Conservation (phyloP, 2,113 vertebrate genomes). For the Lagenorhynchus albirostris region DNA sequence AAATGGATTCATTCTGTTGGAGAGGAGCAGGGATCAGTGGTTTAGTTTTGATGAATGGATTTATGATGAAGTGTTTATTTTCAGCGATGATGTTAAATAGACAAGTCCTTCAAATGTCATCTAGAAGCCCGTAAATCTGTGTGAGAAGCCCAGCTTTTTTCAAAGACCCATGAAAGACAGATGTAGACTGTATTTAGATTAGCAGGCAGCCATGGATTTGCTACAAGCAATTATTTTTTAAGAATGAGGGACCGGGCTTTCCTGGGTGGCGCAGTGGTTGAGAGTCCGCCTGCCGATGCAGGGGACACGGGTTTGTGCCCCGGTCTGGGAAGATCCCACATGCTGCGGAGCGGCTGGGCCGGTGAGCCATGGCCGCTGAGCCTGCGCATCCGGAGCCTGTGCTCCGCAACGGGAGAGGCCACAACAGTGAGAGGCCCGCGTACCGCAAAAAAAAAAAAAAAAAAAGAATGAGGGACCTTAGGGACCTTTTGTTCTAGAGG, state of each 20-base stretch:
- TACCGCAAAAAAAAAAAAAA: too few relatives aligned
- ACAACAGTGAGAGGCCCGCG: too few relatives aligned
- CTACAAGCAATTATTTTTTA: background rate
- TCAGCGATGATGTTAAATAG: background rate
- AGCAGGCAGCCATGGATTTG: background rate
- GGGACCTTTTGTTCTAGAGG: background rate
- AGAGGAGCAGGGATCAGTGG: background rate
- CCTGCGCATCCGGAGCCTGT: too few relatives aligned
- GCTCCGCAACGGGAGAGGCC: too few relatives aligned
- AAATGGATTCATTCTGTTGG: background rate
- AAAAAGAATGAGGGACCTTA: too few relatives aligned
- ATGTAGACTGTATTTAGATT: background rate
- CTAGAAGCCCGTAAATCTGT: background rate
- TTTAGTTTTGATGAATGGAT: background rate
- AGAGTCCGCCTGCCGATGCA: too few relatives aligned
- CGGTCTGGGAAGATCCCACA: too few relatives aligned
- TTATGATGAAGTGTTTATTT: background rate
- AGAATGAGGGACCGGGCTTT: background rate
- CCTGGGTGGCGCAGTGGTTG: too few relatives aligned
- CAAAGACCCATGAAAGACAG: background rate
- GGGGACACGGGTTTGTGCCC: too few relatives aligned
- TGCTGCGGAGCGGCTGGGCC: too few relatives aligned
- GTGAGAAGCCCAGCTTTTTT: background rate
- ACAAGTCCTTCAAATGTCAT: background rate
- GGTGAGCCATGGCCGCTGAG: fast-evolving